These are phyloP conservation scores for Leuciscus idus DNA, from an alignment of 2,113 vertebrate genomes.

Conservation along the genomic window DNA sequence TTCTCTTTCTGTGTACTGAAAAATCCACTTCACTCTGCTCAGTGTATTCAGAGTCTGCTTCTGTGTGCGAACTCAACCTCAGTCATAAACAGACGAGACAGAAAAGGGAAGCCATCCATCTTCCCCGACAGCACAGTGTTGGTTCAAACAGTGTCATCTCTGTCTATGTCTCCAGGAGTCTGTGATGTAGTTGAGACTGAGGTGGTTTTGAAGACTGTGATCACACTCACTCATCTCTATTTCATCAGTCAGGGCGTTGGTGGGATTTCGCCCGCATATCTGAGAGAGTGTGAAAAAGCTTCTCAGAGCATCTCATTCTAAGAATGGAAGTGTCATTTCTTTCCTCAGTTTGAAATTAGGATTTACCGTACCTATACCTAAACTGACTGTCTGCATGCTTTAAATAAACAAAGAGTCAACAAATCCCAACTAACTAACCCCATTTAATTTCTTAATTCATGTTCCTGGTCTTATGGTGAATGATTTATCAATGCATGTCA, in stretches of 20 bases:
- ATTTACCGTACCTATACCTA: not conserved
- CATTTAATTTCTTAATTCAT: not conserved
- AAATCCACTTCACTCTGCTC: not conserved
- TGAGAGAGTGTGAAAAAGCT: constrained; percentile 14
- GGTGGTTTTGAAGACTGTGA: constrained; percentile 28
- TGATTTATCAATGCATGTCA: not conserved
- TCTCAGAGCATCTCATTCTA: not conserved
- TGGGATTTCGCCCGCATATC: not conserved
- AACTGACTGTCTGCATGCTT: not conserved
- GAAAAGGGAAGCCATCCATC: constrained; percentile 20
- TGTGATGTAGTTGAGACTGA: not conserved
- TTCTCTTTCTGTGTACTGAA: not conserved
- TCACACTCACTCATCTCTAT: constrained; percentile 20
- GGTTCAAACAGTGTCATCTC: constrained; percentile 1
- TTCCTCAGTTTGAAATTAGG: not conserved
- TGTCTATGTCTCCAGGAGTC: constrained; percentile 1
- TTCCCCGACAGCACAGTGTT: not conserved
- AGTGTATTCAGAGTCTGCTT: not conserved
- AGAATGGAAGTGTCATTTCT: constrained; percentile 8
- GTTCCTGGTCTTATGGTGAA: not conserved
- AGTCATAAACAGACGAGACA: constrained; percentile 11
- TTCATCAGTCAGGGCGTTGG: not conserved
- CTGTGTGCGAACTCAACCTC: not conserved
- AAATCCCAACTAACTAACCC: not conserved
- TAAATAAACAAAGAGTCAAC: not conserved